Conservation (phyloP, 2,888 invertebrate genomes). For the Tridacna gigas region DNA sequence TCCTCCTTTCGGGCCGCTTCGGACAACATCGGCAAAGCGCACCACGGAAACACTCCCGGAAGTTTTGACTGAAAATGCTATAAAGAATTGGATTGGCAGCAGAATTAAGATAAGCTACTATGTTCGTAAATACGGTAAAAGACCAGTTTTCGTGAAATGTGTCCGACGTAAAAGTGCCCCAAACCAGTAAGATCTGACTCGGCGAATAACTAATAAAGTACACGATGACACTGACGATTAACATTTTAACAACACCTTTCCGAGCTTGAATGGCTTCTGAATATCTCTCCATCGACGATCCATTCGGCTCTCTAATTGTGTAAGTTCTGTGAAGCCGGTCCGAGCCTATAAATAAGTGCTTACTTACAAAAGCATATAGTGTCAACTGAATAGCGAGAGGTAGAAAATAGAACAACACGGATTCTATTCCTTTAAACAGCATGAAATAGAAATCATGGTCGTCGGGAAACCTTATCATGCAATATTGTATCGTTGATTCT, state of each 20-base stretch:
- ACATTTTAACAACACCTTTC: conserved; percentile 85
- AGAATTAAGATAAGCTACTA: conserved; percentile 84
- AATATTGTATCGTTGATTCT: conserved; percentile 74
- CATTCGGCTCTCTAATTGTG: conserved; percentile 70
- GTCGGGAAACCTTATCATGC: conserved; percentile 79
- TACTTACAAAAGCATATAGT: conserved; percentile 82
- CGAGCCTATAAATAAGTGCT: conserved; percentile 81
- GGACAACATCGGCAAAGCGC: conserved; percentile 74
- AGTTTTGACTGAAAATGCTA: conserved; percentile 84
- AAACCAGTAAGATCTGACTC: conserved; percentile 83
- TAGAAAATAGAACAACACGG: conserved; percentile 82
- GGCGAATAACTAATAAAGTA: conserved; percentile 86
- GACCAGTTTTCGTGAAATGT: conserved; percentile 83
- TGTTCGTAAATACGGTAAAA: conserved; percentile 82
- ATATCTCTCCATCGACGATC: conserved; percentile 68
- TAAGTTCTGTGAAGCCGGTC: conserved; percentile 76
- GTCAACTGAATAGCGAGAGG: conserved; percentile 83
- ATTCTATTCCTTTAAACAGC: conserved; percentile 82
- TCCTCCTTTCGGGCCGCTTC: conserved; percentile 42
- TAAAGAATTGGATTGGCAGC: conserved; percentile 85
- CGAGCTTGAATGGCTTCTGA: conserved; percentile 81
- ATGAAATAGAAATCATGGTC: conserved; percentile 71
- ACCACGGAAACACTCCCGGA: conserved; percentile 77
- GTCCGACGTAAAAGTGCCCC: conserved; percentile 77
- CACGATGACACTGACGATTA: conserved; percentile 84